phyloP scores from a whole-genome alignment of 2,888 invertebrate genomes.

The Euspilapteryx auroguttella region DNA sequence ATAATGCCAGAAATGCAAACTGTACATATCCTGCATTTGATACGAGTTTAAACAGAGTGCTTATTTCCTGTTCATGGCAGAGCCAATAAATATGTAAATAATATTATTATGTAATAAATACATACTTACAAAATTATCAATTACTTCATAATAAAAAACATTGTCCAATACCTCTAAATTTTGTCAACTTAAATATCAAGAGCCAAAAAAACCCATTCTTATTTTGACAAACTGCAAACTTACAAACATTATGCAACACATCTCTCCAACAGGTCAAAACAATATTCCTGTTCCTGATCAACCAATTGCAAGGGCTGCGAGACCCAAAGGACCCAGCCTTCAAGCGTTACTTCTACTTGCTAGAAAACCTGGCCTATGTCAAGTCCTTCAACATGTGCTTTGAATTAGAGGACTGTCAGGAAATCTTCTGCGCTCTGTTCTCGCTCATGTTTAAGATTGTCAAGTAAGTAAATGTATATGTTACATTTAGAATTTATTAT shows the following conservation, averaged over 20 bases:
- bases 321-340: slow-evolving; percentile 97
- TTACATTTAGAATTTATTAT: background rate
- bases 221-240: background rate
- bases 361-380: slow-evolving; percentile 96
- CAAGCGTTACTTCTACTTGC: slow-evolving; percentile 94
- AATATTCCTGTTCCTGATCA: slow-evolving; percentile 92
- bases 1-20: too few relatives aligned
- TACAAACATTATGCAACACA: slow-evolving; percentile 14
- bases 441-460: slow-evolving; percentile 94
- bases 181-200: too few relatives aligned
- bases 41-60: too few relatives aligned
- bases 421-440: slow-evolving; percentile 93
- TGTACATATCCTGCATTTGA: too few relatives aligned
- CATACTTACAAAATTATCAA: too few relatives aligned
- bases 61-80: too few relatives aligned
- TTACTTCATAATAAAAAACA: too few relatives aligned
- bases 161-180: too few relatives aligned
- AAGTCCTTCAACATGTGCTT: slow-evolving; percentile 99
- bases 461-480: slow-evolving; percentile 67
- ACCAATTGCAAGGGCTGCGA: slow-evolving; percentile 88
- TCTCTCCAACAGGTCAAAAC: slow-evolving; percentile 55
- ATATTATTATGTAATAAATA: too few relatives aligned
- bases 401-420: slow-evolving; percentile 95
- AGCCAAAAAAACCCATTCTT: background rate
- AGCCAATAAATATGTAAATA: too few relatives aligned